Evolutionary conservation across 2,113 vertebrate genomes (phyloP).

Genomic region (Centropus bengalensis): DNA sequence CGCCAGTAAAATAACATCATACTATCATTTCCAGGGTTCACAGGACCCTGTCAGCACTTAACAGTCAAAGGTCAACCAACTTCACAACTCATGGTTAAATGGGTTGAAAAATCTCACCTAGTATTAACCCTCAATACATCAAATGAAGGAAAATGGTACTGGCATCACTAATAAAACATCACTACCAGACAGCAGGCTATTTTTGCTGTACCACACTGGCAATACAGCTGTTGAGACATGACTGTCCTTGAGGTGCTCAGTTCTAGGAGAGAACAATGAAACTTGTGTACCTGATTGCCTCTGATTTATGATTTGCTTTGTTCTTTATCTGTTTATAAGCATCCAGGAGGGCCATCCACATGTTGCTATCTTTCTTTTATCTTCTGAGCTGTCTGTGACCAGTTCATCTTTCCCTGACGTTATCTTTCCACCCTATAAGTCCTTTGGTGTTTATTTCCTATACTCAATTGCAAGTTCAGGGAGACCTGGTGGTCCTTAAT

Average conservation of each 20-base stretch:
- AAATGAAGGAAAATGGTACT: conserved; percentile 20
- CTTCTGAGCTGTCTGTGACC: conserved; percentile 65
- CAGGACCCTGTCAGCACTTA: conserved; percentile 75
- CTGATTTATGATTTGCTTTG: conserved; percentile 44
- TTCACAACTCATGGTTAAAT: conserved; percentile 53
- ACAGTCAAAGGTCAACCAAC: conserved; percentile 76
- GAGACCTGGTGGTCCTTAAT: conserved; percentile 30
- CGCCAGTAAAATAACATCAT: conserved; percentile 67
- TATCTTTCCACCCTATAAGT: conserved; percentile 31
- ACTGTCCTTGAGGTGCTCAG: background rate
- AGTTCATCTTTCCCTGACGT: conserved; percentile 59
- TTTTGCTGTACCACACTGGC: background rate
- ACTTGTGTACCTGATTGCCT: background rate
- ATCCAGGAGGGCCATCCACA: conserved; percentile 6
- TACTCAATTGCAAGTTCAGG: conserved; percentile 62
- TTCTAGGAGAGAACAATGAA: background rate
- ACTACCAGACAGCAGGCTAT: background rate
- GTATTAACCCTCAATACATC: background rate
- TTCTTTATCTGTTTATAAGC: conserved; percentile 34
- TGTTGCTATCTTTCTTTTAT: conserved; percentile 44
- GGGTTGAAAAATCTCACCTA: conserved; percentile 54
- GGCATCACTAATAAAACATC: background rate
- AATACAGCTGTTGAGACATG: background rate
- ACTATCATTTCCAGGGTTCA: conserved; percentile 70
- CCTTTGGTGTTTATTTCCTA: conserved; percentile 65